Evolutionary conservation across 2,888 invertebrate genomes (phyloP).

Genomic region (Standfussiana lucernea): DNA sequence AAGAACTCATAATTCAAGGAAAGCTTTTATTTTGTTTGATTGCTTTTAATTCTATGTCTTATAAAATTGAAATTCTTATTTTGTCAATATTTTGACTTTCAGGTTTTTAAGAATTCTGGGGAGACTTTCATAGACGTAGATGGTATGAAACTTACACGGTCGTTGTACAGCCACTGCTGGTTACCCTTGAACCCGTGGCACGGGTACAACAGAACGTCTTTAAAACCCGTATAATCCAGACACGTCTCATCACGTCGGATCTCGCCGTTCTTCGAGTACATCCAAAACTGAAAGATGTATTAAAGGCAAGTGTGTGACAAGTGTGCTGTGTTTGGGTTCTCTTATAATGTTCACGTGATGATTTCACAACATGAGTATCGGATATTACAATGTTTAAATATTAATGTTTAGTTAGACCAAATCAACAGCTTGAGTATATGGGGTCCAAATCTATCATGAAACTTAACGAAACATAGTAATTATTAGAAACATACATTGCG

Average conservation of each 20-base stretch:
- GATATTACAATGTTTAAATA: slow-evolving; percentile 1
- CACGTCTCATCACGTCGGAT: slow-evolving; percentile 98
- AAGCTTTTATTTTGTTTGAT: slow-evolving; percentile 27
- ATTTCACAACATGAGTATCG: background rate
- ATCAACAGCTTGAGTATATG: too few relatives aligned
- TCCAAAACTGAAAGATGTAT: slow-evolving; percentile 95
- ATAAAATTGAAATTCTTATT: background rate
- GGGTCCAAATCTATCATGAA: too few relatives aligned
- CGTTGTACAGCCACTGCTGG: slow-evolving; percentile 96
- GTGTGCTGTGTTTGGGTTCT: too few relatives aligned
- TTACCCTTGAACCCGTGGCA: slow-evolving; percentile 98
- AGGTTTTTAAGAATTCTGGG: background rate
- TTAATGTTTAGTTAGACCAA: background rate
- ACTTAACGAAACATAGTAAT: too few relatives aligned
- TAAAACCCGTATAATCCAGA: slow-evolving; percentile 97
- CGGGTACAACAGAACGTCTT: slow-evolving; percentile 96
- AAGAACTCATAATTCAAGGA: slow-evolving; percentile 10
- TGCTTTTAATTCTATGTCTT: slow-evolving; percentile 10
- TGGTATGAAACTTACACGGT: slow-evolving; percentile 87
- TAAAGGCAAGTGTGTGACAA: too few relatives aligned
- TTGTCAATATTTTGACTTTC: background rate
- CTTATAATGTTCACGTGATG: background rate
- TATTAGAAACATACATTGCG: too few relatives aligned
- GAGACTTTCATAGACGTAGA: background rate
- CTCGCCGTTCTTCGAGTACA: slow-evolving; percentile 98